Evolutionary conservation across 2,797 vertebrate species (phyloP).

Genomic region (Lepilemur ruficaudatus): DNA sequence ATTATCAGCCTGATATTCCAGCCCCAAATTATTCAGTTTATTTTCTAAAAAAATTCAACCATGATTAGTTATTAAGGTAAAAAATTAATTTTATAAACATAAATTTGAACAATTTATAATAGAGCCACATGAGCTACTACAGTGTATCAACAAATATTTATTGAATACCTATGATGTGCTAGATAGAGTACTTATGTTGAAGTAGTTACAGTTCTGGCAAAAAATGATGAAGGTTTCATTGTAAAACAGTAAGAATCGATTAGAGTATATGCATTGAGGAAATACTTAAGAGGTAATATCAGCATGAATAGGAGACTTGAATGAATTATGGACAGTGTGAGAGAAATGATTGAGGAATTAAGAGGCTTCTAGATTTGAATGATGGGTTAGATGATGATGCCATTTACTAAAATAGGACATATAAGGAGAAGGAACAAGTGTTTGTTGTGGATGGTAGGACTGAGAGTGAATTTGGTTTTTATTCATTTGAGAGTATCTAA

Average conservation of each 20-base stretch:
- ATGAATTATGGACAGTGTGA: not conserved
- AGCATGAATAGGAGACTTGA: not conserved
- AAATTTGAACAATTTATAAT: not conserved
- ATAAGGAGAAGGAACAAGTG: not conserved
- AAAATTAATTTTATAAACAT: not conserved
- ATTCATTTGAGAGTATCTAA: constrained; percentile 3
- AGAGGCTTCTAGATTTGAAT: not conserved
- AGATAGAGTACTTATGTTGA: not conserved
- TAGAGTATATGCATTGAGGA: not conserved
- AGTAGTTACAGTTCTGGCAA: not conserved
- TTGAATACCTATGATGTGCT: not conserved
- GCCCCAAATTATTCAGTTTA: not conserved
- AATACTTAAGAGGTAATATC: not conserved
- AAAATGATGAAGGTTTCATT: not conserved
- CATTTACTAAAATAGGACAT: not conserved
- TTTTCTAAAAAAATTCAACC: not conserved
- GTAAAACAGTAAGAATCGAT: not conserved
- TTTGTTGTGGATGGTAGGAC: not conserved
- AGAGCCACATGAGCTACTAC: not conserved
- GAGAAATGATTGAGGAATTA: not conserved
- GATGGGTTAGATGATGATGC: not conserved
- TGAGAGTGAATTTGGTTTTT: not conserved
- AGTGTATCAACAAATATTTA: not conserved
- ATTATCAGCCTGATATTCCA: not conserved
- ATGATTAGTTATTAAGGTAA: not conserved